phyloP scores from a whole-genome alignment of 2,113 vertebrate genomes.

The Erpornis zantholeuca region DNA sequence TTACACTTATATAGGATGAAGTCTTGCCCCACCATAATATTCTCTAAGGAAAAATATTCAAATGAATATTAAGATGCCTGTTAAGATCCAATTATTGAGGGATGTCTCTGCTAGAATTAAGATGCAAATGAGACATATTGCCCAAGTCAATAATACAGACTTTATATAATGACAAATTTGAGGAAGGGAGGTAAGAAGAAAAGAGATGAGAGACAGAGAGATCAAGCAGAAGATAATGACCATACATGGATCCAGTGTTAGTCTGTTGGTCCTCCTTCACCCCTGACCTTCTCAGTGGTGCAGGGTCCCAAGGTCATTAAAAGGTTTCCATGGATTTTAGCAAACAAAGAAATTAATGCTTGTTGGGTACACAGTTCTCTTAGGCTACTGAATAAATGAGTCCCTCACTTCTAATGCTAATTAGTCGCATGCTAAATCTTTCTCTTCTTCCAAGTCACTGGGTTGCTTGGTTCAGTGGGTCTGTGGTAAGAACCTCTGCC shows the following conservation, averaged over 20 bases:
- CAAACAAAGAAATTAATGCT: not conserved
- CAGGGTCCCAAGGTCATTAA: not conserved
- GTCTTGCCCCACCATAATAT: not conserved
- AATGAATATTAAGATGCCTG: not conserved
- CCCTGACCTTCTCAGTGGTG: not conserved
- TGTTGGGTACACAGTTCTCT: not conserved
- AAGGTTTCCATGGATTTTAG: not conserved
- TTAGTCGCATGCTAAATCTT: not conserved
- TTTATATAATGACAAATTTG: not conserved
- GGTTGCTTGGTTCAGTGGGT: not conserved
- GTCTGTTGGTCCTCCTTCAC: not conserved
- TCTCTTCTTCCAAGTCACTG: not conserved
- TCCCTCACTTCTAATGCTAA: not conserved
- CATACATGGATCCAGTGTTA: not conserved
- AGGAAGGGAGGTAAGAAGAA: not conserved
- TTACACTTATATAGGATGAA: not conserved
- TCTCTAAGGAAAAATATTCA: not conserved
- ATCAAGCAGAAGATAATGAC: not conserved
- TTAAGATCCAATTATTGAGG: not conserved
- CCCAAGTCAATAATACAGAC: not conserved
- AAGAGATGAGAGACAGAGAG: not conserved
- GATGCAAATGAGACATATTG: not conserved
- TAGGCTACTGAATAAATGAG: not conserved
- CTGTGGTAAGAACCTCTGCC: rapidly evolving
- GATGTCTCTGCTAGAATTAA: not conserved